A percentile compares a stretch with the other conserved stretches of the same genome.
Conservation (phyloP, 2,113 vertebrate genomes). For the Brachyistius frenatus region DNA sequence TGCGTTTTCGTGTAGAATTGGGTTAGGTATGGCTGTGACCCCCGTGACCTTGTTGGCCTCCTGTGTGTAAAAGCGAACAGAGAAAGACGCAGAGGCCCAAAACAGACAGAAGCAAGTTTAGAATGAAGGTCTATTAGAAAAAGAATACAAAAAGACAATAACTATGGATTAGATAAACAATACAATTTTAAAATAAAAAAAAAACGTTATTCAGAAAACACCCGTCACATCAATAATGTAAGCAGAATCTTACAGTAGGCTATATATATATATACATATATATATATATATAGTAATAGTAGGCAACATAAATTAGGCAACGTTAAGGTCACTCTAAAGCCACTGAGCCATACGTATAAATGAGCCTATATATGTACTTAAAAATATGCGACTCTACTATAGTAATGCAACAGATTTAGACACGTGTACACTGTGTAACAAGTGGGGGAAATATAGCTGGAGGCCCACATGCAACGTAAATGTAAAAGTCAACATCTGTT, state of each 20-base stretch:
- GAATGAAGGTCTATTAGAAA: not conserved
- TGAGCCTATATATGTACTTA: not conserved
- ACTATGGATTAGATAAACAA: not conserved
- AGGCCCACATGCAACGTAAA: not conserved
- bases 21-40: conserved; percentile 19
- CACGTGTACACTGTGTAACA: conserved; percentile 11
- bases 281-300: not conserved
- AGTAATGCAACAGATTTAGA: not conserved
- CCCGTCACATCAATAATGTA: not conserved
- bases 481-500: no score
- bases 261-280: no score
- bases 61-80: conserved; percentile 59
- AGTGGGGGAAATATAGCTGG: not conserved
- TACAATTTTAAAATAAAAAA: not conserved
- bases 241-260: no score
- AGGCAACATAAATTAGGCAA: not conserved
- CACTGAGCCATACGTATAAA: not conserved
- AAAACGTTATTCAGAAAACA: not conserved
- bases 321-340: not conserved
- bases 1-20: not conserved
- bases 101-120: not conserved
- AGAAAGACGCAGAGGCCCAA: not conserved
- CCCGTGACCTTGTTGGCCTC: conserved; percentile 50
- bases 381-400: not conserved
- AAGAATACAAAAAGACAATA: not conserved